Conservation (phyloP, 1,140 invertebrate genomes). For the Procambarus clarkii region DNA sequence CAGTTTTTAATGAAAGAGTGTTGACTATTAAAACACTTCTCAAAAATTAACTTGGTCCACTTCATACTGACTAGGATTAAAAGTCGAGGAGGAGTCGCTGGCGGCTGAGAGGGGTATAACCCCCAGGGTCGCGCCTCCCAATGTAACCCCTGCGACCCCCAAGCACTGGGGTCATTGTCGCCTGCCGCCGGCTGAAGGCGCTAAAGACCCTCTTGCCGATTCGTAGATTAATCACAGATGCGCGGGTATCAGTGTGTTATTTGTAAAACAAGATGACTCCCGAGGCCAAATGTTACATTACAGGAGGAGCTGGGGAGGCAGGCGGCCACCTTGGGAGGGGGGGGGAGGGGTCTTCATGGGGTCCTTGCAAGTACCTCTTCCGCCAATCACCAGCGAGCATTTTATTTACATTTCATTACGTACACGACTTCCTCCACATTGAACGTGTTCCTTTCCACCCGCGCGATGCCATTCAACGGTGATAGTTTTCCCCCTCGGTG, state of each 20-base stretch:
- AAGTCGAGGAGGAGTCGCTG: conserved; percentile 65
- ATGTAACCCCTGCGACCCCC: background rate
- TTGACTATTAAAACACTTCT: conserved; percentile 73
- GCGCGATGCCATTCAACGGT: background rate
- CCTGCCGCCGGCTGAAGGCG: background rate
- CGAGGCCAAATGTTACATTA: conserved; percentile 70
- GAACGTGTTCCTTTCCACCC: conserved; percentile 3
- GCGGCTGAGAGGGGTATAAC: conserved; percentile 25
- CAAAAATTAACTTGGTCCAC: conserved; percentile 73
- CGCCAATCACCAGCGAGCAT: conserved; percentile 46
- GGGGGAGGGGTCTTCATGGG: background rate
- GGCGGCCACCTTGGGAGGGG: background rate
- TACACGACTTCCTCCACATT: conserved; percentile 25
- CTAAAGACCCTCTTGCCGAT: conserved; percentile 37
- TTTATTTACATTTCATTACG: conserved; percentile 61
- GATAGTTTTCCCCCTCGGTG: background rate
- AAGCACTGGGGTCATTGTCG: conserved; percentile 24
- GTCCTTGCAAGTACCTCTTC: conserved; percentile 30
- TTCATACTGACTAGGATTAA: conserved; percentile 72
- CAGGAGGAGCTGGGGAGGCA: conserved; percentile 45
- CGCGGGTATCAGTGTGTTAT: conserved; percentile 72
- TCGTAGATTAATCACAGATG: conserved; percentile 72
- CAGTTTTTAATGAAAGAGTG: conserved; percentile 72
- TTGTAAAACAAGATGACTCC: conserved; percentile 73
- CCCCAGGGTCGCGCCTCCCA: background rate